Conservation (phyloP, 2,113 vertebrate genomes). For the Ciconia boyciana region DNA sequence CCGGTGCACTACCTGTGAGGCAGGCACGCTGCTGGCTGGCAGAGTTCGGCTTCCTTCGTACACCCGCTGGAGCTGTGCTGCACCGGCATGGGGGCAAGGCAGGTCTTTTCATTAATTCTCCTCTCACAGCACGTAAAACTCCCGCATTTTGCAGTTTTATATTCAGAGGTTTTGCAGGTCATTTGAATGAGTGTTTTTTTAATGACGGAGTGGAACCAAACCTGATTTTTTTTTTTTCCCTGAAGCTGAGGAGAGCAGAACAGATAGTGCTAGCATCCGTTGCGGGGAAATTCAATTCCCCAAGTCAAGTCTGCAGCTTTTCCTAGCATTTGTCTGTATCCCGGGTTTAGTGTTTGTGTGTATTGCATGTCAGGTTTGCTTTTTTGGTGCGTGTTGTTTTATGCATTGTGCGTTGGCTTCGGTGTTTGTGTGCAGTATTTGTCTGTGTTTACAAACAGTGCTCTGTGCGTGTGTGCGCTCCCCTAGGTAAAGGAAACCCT, state of each 20-base stretch:
- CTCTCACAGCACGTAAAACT: not conserved
- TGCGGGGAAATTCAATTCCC: not conserved
- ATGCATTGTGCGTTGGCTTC: rapidly evolving
- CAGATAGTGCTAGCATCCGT: not conserved
- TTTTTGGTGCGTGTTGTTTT: not conserved
- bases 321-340: not conserved
- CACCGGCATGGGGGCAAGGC: not conserved
- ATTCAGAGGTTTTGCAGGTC: not conserved
- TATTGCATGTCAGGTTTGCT: rapidly evolving
- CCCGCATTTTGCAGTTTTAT: rapidly evolving
- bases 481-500: not conserved
- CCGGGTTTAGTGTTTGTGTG: not conserved
- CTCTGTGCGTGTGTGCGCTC: not conserved
- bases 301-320: not conserved
- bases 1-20: not conserved
- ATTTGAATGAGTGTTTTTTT: not conserved
- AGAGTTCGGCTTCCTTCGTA: not conserved
- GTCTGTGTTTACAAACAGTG: not conserved
- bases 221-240: not conserved
- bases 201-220: not conserved
- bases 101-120: rapidly evolving
- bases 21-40: not conserved
- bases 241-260: not conserved
- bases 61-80: not conserved
- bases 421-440: rapidly evolving